phyloP scores from a whole-genome alignment of 2,113 vertebrate species.

The Tricholaema leucomelas region DNA sequence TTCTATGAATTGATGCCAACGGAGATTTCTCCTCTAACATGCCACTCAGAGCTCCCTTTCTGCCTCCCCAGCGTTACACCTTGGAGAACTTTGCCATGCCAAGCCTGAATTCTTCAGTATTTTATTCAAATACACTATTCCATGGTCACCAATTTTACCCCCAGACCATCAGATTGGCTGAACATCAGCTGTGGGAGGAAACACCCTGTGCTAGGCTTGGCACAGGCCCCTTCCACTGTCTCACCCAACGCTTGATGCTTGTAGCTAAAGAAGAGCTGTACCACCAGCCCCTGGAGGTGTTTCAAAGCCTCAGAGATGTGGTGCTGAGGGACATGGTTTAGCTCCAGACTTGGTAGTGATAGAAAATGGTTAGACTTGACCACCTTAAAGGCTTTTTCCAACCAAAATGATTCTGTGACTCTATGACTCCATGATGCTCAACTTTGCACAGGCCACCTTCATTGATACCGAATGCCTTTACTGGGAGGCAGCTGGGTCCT shows the following conservation, averaged over 20 bases:
- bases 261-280: neutral
- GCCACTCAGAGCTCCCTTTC: neutral
- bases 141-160: neutral
- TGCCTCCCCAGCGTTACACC: fast-evolving
- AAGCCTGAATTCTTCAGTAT: neutral
- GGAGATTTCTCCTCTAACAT: neutral
- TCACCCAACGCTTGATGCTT: fast-evolving
- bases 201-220: neutral
- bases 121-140: neutral
- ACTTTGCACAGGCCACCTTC: neutral
- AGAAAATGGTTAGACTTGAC: no score
- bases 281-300: neutral
- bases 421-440: no score
- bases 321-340: no score
- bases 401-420: no score
- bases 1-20: no score
- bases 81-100: neutral
- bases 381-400: no score
- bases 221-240: neutral
- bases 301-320: no score
- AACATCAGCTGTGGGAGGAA: neutral
- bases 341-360: no score
- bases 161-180: neutral
- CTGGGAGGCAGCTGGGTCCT: neutral
- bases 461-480: neutral